These are phyloP conservation scores for Celastrina argiolus DNA, from an alignment of 2,888 invertebrate genomes.

Conservation along the genomic window DNA sequence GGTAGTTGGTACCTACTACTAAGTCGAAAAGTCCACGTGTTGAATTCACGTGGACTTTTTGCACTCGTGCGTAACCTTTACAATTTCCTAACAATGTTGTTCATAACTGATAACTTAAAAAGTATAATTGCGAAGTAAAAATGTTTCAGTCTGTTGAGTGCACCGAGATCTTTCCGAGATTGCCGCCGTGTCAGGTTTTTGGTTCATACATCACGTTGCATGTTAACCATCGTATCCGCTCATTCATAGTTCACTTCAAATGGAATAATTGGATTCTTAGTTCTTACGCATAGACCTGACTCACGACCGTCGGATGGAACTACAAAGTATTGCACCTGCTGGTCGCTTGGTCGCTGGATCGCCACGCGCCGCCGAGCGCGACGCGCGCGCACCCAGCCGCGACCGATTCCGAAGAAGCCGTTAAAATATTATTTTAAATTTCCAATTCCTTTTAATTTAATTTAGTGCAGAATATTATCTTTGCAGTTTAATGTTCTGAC, in stretches of 20 bases:
- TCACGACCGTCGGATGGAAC: constrained; percentile 16
- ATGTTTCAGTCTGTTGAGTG: constrained; percentile 4
- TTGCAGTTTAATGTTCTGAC: not conserved
- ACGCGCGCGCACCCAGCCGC: constrained; percentile 29
- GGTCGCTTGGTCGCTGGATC: constrained; percentile 26
- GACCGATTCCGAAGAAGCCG: constrained; percentile 27
- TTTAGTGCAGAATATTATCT: not conserved
- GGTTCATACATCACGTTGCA: constrained; percentile 19
- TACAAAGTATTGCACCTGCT: constrained; percentile 55
- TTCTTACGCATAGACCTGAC: constrained; percentile 22
- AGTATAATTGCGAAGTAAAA: not conserved
- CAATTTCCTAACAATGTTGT: not conserved
- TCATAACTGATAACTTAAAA: not conserved
- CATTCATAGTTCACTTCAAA: constrained; percentile 22
- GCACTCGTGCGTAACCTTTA: not conserved
- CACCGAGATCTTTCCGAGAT: not conserved
- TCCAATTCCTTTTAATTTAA: constrained; percentile 21
- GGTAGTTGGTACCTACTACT: no score
- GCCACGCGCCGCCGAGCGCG: constrained; percentile 51
- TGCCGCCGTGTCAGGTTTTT: not conserved
- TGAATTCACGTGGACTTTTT: no score
- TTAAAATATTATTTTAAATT: constrained; percentile 27
- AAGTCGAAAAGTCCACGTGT: no score
- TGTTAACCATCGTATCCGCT: constrained; percentile 28
- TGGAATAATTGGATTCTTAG: constrained; percentile 27